Evolutionary conservation across 1,140 invertebrate genomes (phyloP).

Genomic region (Mamestra configurata): DNA sequence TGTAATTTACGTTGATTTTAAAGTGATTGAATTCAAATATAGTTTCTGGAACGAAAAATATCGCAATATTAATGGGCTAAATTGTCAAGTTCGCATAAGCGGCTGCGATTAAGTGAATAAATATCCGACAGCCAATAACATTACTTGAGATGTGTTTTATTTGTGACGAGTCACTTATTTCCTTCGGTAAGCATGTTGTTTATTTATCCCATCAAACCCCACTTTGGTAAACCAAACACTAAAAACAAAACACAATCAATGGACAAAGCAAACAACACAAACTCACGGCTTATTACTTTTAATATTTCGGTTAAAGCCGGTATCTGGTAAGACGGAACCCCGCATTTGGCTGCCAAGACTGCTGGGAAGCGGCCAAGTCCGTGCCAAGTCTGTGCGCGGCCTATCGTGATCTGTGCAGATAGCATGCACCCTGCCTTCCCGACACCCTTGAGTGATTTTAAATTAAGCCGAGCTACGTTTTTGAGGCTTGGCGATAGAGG

Average conservation of each 20-base stretch:
- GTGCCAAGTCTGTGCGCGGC: slow-evolving; percentile 64
- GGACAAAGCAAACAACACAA: slow-evolving; percentile 29
- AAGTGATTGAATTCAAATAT: too few species aligned
- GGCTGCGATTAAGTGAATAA: too few species aligned
- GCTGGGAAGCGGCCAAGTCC: slow-evolving; percentile 68
- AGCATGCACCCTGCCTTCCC: slow-evolving; percentile 56
- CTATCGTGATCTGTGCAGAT: slow-evolving; percentile 67
- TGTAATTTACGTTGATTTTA: too few species aligned
- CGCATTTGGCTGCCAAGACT: slow-evolving; percentile 68
- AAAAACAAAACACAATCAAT: slow-evolving; percentile 31
- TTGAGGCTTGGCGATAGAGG: slow-evolving; percentile 26
- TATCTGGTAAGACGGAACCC: slow-evolving; percentile 43
- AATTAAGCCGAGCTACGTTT: slow-evolving; percentile 61
- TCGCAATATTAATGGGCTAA: too few species aligned
- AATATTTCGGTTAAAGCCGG: slow-evolving; percentile 61
- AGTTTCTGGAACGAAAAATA: too few species aligned
- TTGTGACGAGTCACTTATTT: too few species aligned
- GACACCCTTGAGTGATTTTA: slow-evolving; percentile 68
- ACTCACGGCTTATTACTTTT: slow-evolving; percentile 55
- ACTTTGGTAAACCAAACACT: neutral
- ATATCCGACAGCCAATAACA: too few species aligned
- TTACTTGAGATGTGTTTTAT: too few species aligned
- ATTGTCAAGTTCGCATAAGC: too few species aligned
- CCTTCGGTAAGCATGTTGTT: too few species aligned
- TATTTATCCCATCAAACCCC: too few species aligned